phyloP scores from a whole-genome alignment of 1,140 invertebrate genomes.

The Drepana arcuata region DNA sequence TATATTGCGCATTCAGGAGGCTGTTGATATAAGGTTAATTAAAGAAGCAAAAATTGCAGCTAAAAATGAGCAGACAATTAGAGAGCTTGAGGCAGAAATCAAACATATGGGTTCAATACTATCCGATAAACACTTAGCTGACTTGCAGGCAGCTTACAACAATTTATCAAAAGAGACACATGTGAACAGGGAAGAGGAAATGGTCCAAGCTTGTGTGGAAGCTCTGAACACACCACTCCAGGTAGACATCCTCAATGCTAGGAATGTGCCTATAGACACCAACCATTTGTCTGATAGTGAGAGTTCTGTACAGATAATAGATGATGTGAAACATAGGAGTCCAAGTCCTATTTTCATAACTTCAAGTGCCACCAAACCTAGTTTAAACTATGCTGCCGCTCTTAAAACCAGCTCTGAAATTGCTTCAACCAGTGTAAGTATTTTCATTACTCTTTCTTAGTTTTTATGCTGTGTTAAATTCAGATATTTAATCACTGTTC shows the following conservation, averaged over 20 bases:
- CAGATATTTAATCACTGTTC: too few species aligned
- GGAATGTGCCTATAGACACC: constrained; percentile 32
- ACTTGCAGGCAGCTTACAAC: constrained; percentile 38
- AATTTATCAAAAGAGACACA: constrained; percentile 39
- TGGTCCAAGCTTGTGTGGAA: constrained; percentile 53
- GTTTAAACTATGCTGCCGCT: constrained; percentile 45
- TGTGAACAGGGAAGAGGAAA: constrained; percentile 42
- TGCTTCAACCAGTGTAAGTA: constrained; percentile 49
- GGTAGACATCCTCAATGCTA: constrained; percentile 39
- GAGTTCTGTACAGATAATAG: constrained; percentile 22
- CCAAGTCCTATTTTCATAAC: constrained; percentile 31
- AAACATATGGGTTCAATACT: constrained; percentile 57
- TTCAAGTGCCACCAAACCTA: constrained; percentile 29
- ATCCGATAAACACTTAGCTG: constrained; percentile 45
- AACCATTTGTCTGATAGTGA: constrained; percentile 26
- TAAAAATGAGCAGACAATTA: constrained; percentile 51
- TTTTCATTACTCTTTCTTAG: constrained; percentile 1
- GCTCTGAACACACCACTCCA: constrained; percentile 37
- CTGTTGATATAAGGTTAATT: constrained; percentile 47
- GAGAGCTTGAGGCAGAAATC: constrained; percentile 59
- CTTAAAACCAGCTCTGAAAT: constrained; percentile 33
- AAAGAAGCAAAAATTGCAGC: constrained; percentile 56
- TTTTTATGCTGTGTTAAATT: too few species aligned
- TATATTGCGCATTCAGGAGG: constrained; percentile 54
- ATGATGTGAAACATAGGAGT: constrained; percentile 24